phyloP scores from a whole-genome alignment of 2,888 invertebrate genomes.

The Trachelus tabidus region DNA sequence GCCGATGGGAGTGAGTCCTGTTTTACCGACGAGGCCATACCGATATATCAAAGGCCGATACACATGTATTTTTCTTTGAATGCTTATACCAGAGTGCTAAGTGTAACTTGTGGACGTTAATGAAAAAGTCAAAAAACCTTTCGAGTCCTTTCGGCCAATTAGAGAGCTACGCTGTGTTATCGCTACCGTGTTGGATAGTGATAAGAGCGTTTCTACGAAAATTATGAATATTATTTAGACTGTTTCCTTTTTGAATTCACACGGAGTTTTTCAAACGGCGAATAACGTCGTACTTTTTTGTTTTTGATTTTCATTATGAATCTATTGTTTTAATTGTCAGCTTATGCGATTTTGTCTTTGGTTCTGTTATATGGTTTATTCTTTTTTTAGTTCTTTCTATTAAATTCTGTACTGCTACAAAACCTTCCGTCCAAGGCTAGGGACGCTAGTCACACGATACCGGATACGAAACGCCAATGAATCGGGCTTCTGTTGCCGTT shows the following conservation, averaged over 20 bases:
- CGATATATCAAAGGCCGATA: not conserved
- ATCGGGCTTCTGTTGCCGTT: slow-evolving; percentile 28
- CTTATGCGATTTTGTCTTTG: not conserved
- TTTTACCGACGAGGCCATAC: not conserved
- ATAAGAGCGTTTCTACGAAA: not conserved
- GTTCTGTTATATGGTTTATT: not conserved
- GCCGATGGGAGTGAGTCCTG: not conserved
- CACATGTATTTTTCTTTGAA: not conserved
- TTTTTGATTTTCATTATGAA: not conserved
- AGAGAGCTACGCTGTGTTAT: not conserved
- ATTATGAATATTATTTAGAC: not conserved
- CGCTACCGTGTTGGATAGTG: not conserved
- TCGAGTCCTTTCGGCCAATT: not conserved
- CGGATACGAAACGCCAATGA: slow-evolving; percentile 23
- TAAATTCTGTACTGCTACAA: not conserved
- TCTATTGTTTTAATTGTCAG: not conserved
- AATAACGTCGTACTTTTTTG: not conserved
- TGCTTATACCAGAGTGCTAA: not conserved
- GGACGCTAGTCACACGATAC: not conserved
- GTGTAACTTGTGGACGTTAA: not conserved
- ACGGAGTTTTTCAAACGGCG: not conserved
- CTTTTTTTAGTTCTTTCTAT: not conserved
- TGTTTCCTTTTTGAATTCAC: not conserved
- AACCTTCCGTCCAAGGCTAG: not conserved
- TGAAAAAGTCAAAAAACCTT: not conserved